Base-by-base conservation (phyloP, 2,113 vertebrate genomes). In the Amazona vittata region DNA sequence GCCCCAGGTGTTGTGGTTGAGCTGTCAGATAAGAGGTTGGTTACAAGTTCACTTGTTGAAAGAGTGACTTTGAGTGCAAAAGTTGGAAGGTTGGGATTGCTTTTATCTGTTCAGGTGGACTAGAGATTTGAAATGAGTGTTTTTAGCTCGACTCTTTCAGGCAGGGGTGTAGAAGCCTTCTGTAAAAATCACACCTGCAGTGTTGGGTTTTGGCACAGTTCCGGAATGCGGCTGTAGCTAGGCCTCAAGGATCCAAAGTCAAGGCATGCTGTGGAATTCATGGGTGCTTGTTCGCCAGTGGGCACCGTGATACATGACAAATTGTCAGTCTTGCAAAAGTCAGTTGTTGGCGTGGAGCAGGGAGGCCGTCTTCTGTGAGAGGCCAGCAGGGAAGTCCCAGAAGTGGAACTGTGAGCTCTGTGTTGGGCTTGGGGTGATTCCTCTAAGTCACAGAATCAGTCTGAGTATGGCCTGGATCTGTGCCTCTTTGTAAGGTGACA, bases 301-400 rank as follows among this genome's bases (percentile, higher is more conserved):
- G 37, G 9, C 6, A 2, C 14, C 11, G 9, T 0, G 0, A 52
- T 57, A 26, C 3, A 0, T 21, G n/a, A 43, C 67, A 39, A 60
- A 41, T 2, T 12, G 47, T 46, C 0, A 0, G 16, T 84, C 46
- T 68, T 43, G 28, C 10, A 47, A 3, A 64, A 90, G 49, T 41
- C 11, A 2, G 17, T 12, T 4, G 8, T 47, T 70, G 16, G 11
- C 1, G 3, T 49, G 70, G 41, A 65, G 37, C 20, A 47, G 75
- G 75, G 57, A 44, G 65, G 29, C 25, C 0, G 1, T 33, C 24
- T 29, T 63, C 11, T 21, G 14, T 10, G 6, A 43, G 25, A 37
- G 29, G 29, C 29, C 0, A 0, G 57, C 57, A 35, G n/a, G 24
- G 28, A 60, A 31, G 53, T 24, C 55, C 28, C 41, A 4, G 12